Evolutionary conservation across 2,888 invertebrate species (phyloP), one percentile per base, ranked within the genome.

Genomic region (Ochropleura plecta): DNA sequence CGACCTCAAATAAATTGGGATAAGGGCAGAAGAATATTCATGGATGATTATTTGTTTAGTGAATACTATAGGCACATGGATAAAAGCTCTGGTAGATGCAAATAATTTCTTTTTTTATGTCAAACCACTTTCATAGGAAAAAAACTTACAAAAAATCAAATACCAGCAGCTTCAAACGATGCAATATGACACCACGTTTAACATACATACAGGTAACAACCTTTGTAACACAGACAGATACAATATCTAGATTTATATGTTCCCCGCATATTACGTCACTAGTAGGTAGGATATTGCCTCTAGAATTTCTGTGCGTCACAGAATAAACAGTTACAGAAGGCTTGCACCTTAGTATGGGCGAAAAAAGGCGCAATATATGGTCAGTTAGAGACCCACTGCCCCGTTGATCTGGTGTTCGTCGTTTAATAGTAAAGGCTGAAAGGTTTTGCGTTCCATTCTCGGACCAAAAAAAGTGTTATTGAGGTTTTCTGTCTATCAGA

Each of bases 221-320:
- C 72, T 55, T 55, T 57, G 60, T 63, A 63, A 73, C 59, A 66
- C 59, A 68, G 59, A 51, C 44, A 69, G 42, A 48, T 73, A 77
- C 71, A 73, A 72, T 82, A 76, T 53, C 67, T 67, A 87, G 78
- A 85, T 73, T 83, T 82, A 76, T 82, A 79, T 66, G 66, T 82
- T 63, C 73, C 55, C 51, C 65, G 73, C 73, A 76, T 80, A 81
- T 87, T 83, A 73, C 76, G 80, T 76, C 67, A 76, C 59, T 76
- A 69, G 78, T 66, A 73, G 76, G 78, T 66, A 73, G 76, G 77
- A 86, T 90, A 90, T 91, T 90, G 88, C 88, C 84, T 86, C 90
- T 89, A 88, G 82, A 89, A 82, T 80, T 79, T 82, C 67, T 44
- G 60, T 55, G 18, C 9, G 73, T 1, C 49, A 55, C 14, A 46